Evolutionary conservation across 2,797 vertebrate genomes (phyloP).

Genomic region (Chiroxiphia lanceolata): DNA sequence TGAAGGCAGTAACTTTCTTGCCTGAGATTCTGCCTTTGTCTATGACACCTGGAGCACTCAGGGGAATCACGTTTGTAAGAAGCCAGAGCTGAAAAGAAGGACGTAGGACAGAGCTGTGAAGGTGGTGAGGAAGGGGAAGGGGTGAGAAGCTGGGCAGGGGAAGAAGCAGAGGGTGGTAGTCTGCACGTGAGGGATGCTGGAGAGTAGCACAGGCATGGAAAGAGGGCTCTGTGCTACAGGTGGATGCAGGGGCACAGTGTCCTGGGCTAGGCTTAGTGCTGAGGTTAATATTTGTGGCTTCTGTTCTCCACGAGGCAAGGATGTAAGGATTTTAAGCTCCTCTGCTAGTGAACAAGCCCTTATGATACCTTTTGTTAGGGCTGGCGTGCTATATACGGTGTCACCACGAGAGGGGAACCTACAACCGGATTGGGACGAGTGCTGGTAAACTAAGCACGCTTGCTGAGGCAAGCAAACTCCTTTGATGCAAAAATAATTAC

Average conservation of each 20-base stretch:
- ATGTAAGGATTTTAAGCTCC: not conserved
- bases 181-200: not conserved
- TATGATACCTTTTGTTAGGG: not conserved
- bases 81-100: not conserved
- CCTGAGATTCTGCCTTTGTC: not conserved
- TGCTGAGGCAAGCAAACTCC: not conserved
- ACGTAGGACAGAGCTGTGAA: not conserved
- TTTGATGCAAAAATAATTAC: not conserved
- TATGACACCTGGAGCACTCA: accelerated
- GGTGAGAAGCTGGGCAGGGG: not conserved
- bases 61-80: not conserved
- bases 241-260: accelerated
- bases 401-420: constrained; percentile 66
- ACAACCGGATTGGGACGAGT: not conserved
- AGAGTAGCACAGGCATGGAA: not conserved
- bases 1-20: not conserved
- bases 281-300: not conserved
- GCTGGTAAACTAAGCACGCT: accelerated
- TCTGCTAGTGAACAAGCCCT: not conserved
- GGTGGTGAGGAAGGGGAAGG: not conserved
- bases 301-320: not conserved
- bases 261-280: accelerated
- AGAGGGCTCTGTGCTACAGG: accelerated
- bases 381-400: not conserved
- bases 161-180: not conserved